Evolutionary conservation across 2,888 invertebrate species (phyloP), one percentile per base, ranked within the genome.

Genomic region (Chaetoderma sp.): DNA sequence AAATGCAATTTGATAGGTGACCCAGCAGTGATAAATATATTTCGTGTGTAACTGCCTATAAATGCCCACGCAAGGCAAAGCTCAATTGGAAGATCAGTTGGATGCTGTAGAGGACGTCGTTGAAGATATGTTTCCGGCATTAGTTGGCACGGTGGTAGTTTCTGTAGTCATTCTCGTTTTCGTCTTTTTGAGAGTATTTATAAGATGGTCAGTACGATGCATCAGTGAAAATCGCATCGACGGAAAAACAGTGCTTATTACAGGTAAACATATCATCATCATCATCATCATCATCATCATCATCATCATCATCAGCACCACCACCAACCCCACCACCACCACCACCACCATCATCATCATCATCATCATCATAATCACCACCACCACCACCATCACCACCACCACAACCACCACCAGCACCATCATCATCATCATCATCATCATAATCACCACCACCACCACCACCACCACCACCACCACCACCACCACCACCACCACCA

Each of bases 191-290:
- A 68, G 81, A 16, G 69, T 77, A 59, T 80, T 79, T 56, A 72
- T 79, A 39, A 65, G 78, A n/a, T 79, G 79, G 77, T 71, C 71
- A 8, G 77, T 77, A 0, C 58, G 62, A 6, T 79, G 78, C 54
- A 73, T 71, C 30, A 77, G 77, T 59, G 65, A 74, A 28, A 78
- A 78, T 62, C 65, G 72, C 0, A 59, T 80, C 55, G 79, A 79
- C 6, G 80, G 79, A n/a, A 80, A 80, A 67, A 80, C 80, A 0
- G 78, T 80, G 23, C 63, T 81, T 1, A 77, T 81, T 8, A 79
- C 79, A 63, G 81, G 81, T 80, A 67, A 71, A 75, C 54, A 18
- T 21, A 8, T n/a, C n/a, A n/a, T n/a, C n/a, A n/a, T n/a, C 39
- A 10, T 39, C 39, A 39, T 39, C 39, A 39, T 39, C 39, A n/a